Conservation (phyloP, 1,140 invertebrate genomes). For the Caerostris extrusa region DNA sequence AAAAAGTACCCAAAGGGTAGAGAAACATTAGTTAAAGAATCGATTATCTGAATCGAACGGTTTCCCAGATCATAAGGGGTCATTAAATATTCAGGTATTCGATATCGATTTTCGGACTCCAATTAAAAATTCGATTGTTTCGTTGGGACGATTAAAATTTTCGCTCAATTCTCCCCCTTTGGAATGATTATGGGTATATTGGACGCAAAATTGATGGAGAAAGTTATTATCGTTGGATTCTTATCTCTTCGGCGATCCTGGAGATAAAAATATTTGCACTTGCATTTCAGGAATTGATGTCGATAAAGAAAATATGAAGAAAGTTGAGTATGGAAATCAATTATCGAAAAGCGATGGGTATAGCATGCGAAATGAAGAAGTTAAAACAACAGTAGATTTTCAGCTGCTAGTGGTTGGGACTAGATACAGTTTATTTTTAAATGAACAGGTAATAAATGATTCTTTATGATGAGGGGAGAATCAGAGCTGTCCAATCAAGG, state of each 20-base stretch:
- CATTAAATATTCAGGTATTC: background rate
- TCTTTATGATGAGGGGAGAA: too few species aligned
- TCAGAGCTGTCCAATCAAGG: too few species aligned
- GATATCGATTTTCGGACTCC: background rate
- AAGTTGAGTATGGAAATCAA: background rate
- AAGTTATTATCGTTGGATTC: background rate
- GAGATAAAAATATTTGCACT: background rate
- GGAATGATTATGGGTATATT: background rate
- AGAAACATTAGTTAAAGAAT: background rate
- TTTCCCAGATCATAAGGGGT: background rate
- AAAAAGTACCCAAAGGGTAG: background rate
- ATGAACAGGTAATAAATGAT: too few species aligned
- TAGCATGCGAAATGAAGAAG: background rate
- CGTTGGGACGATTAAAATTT: background rate
- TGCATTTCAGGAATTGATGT: background rate
- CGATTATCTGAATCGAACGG: background rate
- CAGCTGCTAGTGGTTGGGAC: background rate
- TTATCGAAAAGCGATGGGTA: background rate
- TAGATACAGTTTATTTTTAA: too few species aligned
- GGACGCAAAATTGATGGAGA: background rate
- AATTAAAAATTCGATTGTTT: conserved; percentile 8
- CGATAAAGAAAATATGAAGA: background rate
- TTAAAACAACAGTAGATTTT: background rate
- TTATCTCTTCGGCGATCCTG: background rate
- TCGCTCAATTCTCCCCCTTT: background rate